Percentiles rank a stretch among this genome's conserved stretches.
phyloP scores from a whole-genome alignment of 1,140 invertebrate species.

The Diorhabda elongata region DNA sequence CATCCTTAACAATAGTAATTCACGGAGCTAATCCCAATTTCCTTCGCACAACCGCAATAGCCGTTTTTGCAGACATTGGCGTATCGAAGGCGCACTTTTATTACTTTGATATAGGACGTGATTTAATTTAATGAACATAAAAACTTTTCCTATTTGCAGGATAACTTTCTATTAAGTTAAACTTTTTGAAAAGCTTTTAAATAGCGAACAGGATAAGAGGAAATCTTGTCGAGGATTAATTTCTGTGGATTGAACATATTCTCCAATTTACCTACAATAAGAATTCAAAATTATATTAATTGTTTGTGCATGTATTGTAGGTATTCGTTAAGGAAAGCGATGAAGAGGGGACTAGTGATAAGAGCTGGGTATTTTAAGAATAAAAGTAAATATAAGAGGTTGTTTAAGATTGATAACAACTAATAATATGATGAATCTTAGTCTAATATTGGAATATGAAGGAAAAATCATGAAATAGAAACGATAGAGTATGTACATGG shows the following conservation, averaged over 20 bases:
- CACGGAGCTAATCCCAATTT: slow-evolving; percentile 14
- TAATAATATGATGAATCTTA: too few relatives aligned
- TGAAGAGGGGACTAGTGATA: too few relatives aligned
- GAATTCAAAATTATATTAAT: too few relatives aligned
- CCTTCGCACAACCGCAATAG: slow-evolving; percentile 6
- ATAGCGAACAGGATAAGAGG: not conserved
- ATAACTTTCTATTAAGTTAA: not conserved
- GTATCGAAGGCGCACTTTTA: slow-evolving; percentile 1
- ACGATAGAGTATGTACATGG: not conserved
- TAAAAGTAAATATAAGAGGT: too few relatives aligned
- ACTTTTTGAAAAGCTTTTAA: slow-evolving; percentile 3
- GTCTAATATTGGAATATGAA: not conserved
- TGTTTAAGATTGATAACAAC: too few relatives aligned
- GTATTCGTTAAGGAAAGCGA: too few relatives aligned
- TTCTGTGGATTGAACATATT: not conserved
- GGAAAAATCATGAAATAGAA: not conserved
- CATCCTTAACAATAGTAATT: slow-evolving; percentile 16
- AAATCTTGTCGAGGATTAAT: not conserved
- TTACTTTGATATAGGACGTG: slow-evolving; percentile 1
- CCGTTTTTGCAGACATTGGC: slow-evolving; percentile 1
- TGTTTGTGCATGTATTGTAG: too few relatives aligned
- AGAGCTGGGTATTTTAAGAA: too few relatives aligned
- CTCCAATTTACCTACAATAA: not conserved
- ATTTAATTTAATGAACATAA: slow-evolving; percentile 3
- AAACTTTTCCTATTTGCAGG: slow-evolving; percentile 2